Conservation (phyloP, 2,797 vertebrate species). For the Pangasius djambal region DNA sequence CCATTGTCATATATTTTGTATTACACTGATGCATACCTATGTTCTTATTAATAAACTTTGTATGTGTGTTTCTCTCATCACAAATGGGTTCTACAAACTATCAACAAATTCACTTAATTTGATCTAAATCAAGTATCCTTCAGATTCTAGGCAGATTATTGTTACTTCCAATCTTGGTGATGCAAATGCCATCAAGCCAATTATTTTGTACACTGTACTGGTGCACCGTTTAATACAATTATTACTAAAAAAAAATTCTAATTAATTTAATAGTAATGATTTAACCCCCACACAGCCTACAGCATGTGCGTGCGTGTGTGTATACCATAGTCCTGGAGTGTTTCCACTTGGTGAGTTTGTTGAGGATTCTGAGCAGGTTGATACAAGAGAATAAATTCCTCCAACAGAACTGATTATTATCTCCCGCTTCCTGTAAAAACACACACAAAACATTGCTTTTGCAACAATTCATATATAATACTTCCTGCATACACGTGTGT, state of each 20-base stretch:
- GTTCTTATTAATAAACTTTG: too few species aligned
- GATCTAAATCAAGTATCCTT: background rate
- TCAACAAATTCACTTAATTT: too few species aligned
- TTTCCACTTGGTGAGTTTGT: conserved; percentile 99
- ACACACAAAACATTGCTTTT: background rate
- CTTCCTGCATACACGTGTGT: background rate
- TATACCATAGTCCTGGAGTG: conserved; percentile 94
- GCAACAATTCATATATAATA: background rate
- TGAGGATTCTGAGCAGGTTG: conserved; percentile 94
- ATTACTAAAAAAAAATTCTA: too few species aligned
- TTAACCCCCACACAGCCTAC: too few species aligned
- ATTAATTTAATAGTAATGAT: too few species aligned
- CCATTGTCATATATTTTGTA: too few species aligned
- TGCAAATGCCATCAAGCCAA: background rate
- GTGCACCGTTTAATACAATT: too few species aligned
- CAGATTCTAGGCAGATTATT: background rate
- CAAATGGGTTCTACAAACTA: background rate
- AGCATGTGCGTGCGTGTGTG: background rate
- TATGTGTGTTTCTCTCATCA: too few species aligned
- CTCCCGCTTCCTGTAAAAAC: conserved; percentile 88
- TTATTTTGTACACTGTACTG: background rate
- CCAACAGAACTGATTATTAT: conserved; percentile 99
- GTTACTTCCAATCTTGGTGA: too few species aligned
- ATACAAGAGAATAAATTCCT: conserved; percentile 98
- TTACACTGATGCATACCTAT: too few species aligned